phyloP scores from a whole-genome alignment of 1,140 invertebrate species.

The Nomia melanderi region DNA sequence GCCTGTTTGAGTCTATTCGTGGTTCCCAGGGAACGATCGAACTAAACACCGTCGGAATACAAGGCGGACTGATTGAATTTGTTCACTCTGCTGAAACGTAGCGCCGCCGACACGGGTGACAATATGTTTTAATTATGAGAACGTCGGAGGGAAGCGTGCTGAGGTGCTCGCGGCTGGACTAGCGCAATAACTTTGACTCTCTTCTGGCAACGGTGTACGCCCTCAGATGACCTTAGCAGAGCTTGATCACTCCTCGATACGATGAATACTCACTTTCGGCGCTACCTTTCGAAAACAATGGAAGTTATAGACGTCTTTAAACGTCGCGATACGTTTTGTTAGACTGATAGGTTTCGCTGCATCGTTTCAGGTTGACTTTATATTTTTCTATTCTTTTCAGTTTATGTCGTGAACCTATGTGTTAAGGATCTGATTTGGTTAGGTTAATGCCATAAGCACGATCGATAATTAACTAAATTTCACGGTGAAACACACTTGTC shows the following conservation, averaged over 20 bases:
- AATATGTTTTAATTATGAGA: conserved; percentile 76
- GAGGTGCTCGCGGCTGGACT: neutral
- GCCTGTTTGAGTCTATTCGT: too few species aligned
- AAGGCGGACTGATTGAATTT: conserved; percentile 66
- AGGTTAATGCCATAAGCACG: too few species aligned
- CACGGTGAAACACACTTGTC: too few species aligned
- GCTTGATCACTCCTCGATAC: neutral
- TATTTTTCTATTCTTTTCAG: too few species aligned
- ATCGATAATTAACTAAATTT: too few species aligned
- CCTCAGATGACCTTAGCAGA: neutral
- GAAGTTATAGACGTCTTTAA: too few species aligned
- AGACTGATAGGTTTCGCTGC: too few species aligned
- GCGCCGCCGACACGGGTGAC: neutral
- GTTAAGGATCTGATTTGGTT: too few species aligned
- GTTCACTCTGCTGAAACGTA: conserved; percentile 32
- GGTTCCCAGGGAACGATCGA: neutral
- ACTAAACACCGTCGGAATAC: conserved; percentile 64
- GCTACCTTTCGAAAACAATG: neutral
- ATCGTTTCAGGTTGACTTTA: too few species aligned
- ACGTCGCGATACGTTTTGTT: too few species aligned
- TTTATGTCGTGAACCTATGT: too few species aligned
- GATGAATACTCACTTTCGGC: neutral
- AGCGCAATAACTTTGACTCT: neutral
- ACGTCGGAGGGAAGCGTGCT: neutral
- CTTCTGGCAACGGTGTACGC: conserved; percentile 10